Percentiles rank a stretch among this genome's conserved stretches.
Evolutionary conservation across 2,888 invertebrate species (phyloP).

Genomic region (Melipona beecheii): DNA sequence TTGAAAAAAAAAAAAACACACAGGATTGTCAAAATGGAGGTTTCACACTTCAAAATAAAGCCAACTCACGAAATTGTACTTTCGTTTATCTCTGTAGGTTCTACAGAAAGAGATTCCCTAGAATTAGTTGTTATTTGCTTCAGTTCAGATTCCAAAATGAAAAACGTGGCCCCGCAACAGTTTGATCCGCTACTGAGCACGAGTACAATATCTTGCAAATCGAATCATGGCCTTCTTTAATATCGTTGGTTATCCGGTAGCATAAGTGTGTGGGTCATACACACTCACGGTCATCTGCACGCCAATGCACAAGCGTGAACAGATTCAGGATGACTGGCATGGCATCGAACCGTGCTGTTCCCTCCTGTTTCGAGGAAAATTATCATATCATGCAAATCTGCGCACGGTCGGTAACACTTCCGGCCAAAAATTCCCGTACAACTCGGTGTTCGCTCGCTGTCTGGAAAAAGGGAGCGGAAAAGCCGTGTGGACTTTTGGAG

Average conservation of each 20-base stretch:
- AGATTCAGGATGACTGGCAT: not conserved
- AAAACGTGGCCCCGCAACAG: not conserved
- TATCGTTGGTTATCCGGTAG: constrained; percentile 42
- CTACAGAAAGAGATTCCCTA: too few species aligned
- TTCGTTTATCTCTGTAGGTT: too few species aligned
- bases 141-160: too few species aligned
- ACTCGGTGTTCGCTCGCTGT: constrained; percentile 22
- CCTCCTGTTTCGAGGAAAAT: constrained; percentile 70
- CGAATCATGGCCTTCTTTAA: constrained; percentile 42
- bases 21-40: too few species aligned
- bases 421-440: constrained; percentile 38
- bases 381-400: constrained; percentile 75
- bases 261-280: not conserved
- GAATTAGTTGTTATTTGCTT: too few species aligned
- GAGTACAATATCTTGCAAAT: constrained; percentile 2
- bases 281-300: not conserved
- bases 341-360: constrained; percentile 7
- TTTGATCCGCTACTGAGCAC: constrained; percentile 16
- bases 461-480: constrained; percentile 24
- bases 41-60: too few species aligned
- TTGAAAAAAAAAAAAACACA: too few species aligned
- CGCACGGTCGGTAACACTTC: constrained; percentile 53
- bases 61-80: too few species aligned
- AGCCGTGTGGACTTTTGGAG: constrained; percentile 41
- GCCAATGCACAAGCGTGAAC: not conserved